A percentile compares a stretch with the other conserved stretches of the same genome.
Conservation (phyloP, 2,113 vertebrate species). For the Gambusia holbrooki region DNA sequence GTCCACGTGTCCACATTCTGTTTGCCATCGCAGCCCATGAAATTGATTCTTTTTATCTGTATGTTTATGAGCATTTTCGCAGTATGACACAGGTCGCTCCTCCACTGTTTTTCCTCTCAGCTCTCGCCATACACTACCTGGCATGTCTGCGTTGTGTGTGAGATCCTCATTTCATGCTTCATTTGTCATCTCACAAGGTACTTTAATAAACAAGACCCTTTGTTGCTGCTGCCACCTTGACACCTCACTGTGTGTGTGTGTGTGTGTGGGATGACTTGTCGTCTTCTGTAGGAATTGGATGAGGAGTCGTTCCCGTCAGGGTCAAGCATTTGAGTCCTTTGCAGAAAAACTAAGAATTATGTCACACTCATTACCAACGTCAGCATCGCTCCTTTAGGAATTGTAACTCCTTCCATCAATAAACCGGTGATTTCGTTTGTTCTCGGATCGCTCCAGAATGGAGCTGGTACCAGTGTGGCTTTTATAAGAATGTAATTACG, state of each 20-base stretch:
- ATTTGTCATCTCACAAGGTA: conserved; percentile 66
- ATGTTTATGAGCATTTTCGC: conserved; percentile 54
- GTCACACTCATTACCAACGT: conserved; percentile 45
- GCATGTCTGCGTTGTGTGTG: conserved; percentile 46
- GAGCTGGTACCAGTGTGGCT: neutral
- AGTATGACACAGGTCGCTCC: conserved; percentile 45
- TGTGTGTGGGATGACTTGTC: conserved; percentile 19
- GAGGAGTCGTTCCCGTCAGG: conserved; percentile 31
- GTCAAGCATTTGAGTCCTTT: conserved; percentile 7
- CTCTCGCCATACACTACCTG: conserved; percentile 52
- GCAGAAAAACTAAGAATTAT: neutral
- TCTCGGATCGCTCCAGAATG: conserved; percentile 18
- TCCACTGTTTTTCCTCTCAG: conserved; percentile 29
- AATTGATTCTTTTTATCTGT: conserved; percentile 74
- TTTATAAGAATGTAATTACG: conserved; percentile 7
- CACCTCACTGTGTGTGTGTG: neutral
- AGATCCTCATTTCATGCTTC: conserved; percentile 75
- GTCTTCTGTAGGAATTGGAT: conserved; percentile 37
- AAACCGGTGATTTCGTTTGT: conserved; percentile 27
- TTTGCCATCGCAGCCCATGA: conserved; percentile 64
- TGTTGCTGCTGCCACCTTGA: conserved; percentile 39
- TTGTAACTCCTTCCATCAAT: conserved; percentile 25
- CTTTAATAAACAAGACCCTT: conserved; percentile 73
- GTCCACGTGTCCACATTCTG: conserved; percentile 18
- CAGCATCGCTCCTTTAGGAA: conserved; percentile 22